These are phyloP conservation scores for Aphidius gifuensis DNA, from an alignment of 1,140 invertebrate species.

Conservation along the genomic window DNA sequence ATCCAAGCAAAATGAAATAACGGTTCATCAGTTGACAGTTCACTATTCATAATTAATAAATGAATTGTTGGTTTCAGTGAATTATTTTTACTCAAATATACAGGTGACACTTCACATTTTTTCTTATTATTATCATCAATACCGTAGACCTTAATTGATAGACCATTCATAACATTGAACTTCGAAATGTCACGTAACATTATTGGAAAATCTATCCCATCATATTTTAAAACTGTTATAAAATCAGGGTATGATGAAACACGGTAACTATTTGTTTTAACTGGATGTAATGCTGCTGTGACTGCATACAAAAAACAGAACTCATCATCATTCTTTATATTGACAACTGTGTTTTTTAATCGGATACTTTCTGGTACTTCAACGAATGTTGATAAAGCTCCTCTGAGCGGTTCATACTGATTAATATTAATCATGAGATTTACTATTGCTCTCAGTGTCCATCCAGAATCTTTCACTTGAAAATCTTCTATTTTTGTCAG, in stretches of 20 bases:
- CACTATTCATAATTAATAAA: too few relatives aligned
- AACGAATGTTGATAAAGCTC: slow-evolving; percentile 23
- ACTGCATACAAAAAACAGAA: slow-evolving; percentile 23
- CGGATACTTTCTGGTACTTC: slow-evolving; percentile 23
- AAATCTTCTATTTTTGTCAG: slow-evolving; percentile 25
- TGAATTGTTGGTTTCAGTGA: not conserved
- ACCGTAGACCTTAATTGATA: slow-evolving; percentile 19
- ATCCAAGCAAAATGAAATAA: slow-evolving; percentile 6
- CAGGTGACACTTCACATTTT: not conserved
- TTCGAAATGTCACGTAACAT: slow-evolving; percentile 4
- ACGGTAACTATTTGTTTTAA: not conserved
- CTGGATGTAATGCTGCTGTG: slow-evolving; percentile 16
- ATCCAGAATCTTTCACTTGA: slow-evolving; percentile 26
- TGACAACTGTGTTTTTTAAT: slow-evolving; percentile 27
- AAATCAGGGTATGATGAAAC: slow-evolving; percentile 18
- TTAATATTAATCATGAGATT: slow-evolving; percentile 29
- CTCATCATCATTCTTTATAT: slow-evolving; percentile 17
- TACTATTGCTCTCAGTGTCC: slow-evolving; percentile 26
- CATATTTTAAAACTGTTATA: slow-evolving; percentile 14
- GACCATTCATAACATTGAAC: slow-evolving; percentile 27
- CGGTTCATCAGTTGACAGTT: not conserved
- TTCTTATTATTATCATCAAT: not conserved
- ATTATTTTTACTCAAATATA: not conserved
- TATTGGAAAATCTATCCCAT: slow-evolving; percentile 26
- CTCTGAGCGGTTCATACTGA: slow-evolving; percentile 23